Conservation (phyloP, 2,113 vertebrate genomes). For the Laterallus jamaicensis region DNA sequence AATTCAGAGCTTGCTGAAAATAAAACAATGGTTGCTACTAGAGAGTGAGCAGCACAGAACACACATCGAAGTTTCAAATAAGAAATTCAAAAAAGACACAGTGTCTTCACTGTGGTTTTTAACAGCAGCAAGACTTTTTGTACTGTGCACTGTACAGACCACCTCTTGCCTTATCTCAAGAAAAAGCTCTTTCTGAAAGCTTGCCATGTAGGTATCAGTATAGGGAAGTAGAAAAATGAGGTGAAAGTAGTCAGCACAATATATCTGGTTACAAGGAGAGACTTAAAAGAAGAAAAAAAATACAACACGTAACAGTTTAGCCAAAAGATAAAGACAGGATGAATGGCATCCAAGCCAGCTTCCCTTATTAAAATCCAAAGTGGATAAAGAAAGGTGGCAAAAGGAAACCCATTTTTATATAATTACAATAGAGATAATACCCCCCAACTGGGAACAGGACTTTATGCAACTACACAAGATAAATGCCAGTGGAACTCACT, state of each 20-base stretch:
- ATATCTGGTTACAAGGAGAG: background rate
- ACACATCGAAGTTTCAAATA: background rate
- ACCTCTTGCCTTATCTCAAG: background rate
- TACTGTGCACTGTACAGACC: background rate
- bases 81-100: background rate
- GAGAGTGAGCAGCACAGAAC: background rate
- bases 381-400: background rate
- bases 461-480: background rate
- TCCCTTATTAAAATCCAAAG: background rate
- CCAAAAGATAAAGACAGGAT: background rate
- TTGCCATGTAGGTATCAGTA: background rate
- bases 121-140: background rate
- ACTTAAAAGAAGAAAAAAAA: background rate
- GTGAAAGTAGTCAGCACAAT: background rate
- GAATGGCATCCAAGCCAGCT: background rate
- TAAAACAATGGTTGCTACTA: background rate
- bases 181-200: background rate
- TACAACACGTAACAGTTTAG: background rate
- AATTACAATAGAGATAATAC: background rate
- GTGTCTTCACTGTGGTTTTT: background rate
- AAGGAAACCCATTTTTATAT: background rate
- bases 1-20: background rate
- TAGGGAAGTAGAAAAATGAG: background rate
- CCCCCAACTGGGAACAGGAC: accelerated
- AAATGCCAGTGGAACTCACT: background rate